Evolutionary conservation across 2,113 vertebrate species (phyloP).

Genomic region (Prietella phreatophila): DNA sequence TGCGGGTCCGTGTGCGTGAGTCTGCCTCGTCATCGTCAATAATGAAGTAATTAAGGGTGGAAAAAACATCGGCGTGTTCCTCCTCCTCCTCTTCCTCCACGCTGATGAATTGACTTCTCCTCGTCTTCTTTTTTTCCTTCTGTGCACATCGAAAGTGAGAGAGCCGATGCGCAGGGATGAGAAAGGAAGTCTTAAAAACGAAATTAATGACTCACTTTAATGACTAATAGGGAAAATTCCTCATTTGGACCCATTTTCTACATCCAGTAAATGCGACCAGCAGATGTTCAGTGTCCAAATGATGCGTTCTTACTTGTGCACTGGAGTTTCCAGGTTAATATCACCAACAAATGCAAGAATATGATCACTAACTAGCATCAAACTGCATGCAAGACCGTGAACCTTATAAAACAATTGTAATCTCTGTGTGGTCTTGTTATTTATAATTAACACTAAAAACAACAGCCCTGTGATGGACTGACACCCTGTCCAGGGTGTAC

Average conservation of each 20-base stretch:
- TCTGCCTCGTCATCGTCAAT: background rate
- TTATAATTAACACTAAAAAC: background rate
- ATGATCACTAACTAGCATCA: background rate
- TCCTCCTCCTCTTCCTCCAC: background rate
- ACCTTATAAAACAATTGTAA: background rate
- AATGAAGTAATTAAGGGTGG: background rate
- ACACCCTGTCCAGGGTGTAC: too few relatives aligned
- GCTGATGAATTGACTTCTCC: conserved; percentile 1
- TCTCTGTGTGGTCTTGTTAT: background rate
- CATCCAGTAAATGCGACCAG: background rate
- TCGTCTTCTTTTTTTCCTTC: background rate
- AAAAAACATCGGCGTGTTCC: background rate
- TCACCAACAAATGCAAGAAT: background rate
- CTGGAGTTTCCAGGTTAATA: background rate
- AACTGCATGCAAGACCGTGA: background rate
- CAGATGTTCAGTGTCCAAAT: background rate
- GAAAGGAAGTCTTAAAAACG: background rate
- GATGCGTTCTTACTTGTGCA: background rate
- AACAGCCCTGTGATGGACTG: too few relatives aligned
- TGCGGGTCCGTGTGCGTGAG: background rate
- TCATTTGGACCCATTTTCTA: background rate
- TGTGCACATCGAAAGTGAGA: background rate
- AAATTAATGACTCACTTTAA: background rate
- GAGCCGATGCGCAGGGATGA: background rate
- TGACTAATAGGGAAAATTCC: too few relatives aligned